Base-by-base conservation (phyloP, 2,797 vertebrate genomes). In the Falco biarmicus region DNA sequence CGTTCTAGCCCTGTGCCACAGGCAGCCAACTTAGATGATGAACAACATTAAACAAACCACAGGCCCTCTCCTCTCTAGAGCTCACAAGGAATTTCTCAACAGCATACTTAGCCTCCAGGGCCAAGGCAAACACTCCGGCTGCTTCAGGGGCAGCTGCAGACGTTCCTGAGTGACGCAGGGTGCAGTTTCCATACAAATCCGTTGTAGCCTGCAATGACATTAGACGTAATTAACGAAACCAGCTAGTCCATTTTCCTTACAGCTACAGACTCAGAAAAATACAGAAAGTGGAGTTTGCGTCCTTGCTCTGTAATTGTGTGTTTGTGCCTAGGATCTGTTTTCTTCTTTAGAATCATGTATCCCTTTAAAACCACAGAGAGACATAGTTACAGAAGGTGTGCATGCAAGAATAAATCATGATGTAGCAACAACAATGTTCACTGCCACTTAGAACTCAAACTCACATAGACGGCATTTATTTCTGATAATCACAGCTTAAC, bases 171-270 rank as follows among this genome's bases (percentile, higher is more conserved):
- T 99, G 99, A 93, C 99, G 99, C 96, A 99, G 98, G 2, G 99
- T 99, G 94, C 99, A 99, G 98, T 99, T 99, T 79, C 99, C 99
- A 19, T 99, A 99, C 95, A 99, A 95, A 97, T 99, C 99, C 54
- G 99, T 99, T n/a, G 99, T 99, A 63, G 99, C 99, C 99, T 99
- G 97, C 83, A 98, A 98, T 14, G 94, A 96, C 50, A 96, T 96
- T 89, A 59, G 80, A 92, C 20, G 51, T 48, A 92, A 93, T 93
- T 88, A 97, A 93, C 83, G 57, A 94, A 86, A 93, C 45, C 29
- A 31, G 43, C 8, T 20, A 76, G 78, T 50, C 51, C 51, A 15
- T 63, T 53, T 81, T 86, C 24, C 13, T 37, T 45, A 57, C 68
- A 89, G 74, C 60, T 89, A 77, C 37, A 87, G 68, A 56, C 28